These are phyloP conservation scores for Xenopus tropicalis DNA, from an alignment of 2,113 vertebrate species.

Conservation along the genomic window UCB_Xtro_10.0 CM004444.2:33253501-33254000, in stretches of 20 bases:
- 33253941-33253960: background rate
- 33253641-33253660: no score
- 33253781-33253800: slow-evolving; percentile 34
- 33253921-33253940: background rate
- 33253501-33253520: no score
- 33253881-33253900: slow-evolving; percentile 16
- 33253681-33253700: no score
- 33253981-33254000: slow-evolving; percentile 22
- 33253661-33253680: no score
- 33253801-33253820: slow-evolving; percentile 49
- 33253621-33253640: no score
- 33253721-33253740: slow-evolving; percentile 28
- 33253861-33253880: background rate
- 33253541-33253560: no score
- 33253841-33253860: slow-evolving; percentile 33
- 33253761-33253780: slow-evolving; percentile 16
- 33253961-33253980: slow-evolving; percentile 24
- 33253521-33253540: no score
- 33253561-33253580: no score
- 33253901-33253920: background rate
- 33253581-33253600: no score
- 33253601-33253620: no score
- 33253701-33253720: slow-evolving; percentile 12
- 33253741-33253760: slow-evolving; percentile 25
- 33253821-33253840: slow-evolving; percentile 33